These are phyloP conservation scores for Notolabrus celidotus DNA, from an alignment of 2,797 vertebrate species.

Conservation along the genomic window DNA sequence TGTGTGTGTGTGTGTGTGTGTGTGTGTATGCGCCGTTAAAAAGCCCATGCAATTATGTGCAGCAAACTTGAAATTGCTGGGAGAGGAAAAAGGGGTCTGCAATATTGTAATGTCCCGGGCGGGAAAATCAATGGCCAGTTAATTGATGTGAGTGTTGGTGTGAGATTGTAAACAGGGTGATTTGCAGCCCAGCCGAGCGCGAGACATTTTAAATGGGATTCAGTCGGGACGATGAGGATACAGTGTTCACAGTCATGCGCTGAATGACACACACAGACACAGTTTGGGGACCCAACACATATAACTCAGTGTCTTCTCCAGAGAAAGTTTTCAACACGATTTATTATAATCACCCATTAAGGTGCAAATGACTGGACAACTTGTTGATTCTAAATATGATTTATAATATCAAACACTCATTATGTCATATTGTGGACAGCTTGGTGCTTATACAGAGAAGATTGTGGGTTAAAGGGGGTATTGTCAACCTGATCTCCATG, in stretches of 20 bases:
- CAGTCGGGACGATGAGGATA: conserved; percentile 76
- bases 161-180: conserved; percentile 92
- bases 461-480: not conserved
- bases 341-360: not conserved
- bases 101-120: conserved; percentile 88
- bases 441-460: not conserved
- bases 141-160: conserved; percentile 89
- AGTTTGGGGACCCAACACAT: conserved; percentile 60
- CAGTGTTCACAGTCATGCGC: conserved; percentile 72
- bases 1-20: too few species aligned
- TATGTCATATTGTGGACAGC: not conserved
- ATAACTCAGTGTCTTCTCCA: conserved; percentile 54
- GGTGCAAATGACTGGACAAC: not conserved
- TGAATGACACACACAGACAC: conserved; percentile 75
- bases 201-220: conserved; percentile 88
- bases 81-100: conserved; percentile 71
- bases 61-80: conserved; percentile 70
- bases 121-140: conserved; percentile 91
- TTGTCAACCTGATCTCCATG: not conserved
- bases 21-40: conserved; percentile 38
- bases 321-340: conserved; percentile 43
- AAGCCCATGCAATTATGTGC: conserved; percentile 61
- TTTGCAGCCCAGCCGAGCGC: conserved; percentile 89
- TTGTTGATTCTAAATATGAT: not conserved
- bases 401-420: not conserved